Evolutionary conservation across 2,888 invertebrate species (phyloP).

Genomic region (Bembecia ichneumoniformis): DNA sequence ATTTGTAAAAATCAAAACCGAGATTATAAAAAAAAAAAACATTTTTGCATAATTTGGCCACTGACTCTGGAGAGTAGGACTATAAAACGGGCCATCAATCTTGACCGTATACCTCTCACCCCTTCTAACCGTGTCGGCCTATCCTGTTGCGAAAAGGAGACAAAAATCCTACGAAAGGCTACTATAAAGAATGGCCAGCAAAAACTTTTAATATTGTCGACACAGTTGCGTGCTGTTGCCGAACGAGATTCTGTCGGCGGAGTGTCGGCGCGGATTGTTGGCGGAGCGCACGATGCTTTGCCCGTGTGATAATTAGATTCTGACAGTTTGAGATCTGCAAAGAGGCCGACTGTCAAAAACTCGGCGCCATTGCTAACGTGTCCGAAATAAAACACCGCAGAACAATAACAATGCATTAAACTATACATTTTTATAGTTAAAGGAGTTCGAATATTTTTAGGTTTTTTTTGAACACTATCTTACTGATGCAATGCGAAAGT

Average conservation of each 20-base stretch:
- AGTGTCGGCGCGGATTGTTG: background rate
- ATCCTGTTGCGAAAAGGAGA: slow-evolving; percentile 32
- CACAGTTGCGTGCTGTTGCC: slow-evolving; percentile 9
- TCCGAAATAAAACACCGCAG: slow-evolving; percentile 52
- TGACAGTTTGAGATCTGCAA: slow-evolving; percentile 63
- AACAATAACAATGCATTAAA: slow-evolving; percentile 4
- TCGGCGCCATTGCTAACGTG: slow-evolving; percentile 55
- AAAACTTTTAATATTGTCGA: slow-evolving; percentile 37
- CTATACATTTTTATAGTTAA: background rate
- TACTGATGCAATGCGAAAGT: no score
- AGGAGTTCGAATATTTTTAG: background rate
- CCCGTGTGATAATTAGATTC: slow-evolving; percentile 58
- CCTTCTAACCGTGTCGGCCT: slow-evolving; percentile 57
- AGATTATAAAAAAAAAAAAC: no score
- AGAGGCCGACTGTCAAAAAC: slow-evolving; percentile 66
- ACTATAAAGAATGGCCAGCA: slow-evolving; percentile 57
- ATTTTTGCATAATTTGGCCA: background rate
- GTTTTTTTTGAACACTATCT: background rate
- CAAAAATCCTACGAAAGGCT: slow-evolving; percentile 29
- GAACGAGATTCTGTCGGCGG: background rate
- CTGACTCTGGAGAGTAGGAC: background rate
- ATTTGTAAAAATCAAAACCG: no score
- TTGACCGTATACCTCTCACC: slow-evolving; percentile 50
- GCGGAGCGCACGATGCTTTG: slow-evolving; percentile 1
- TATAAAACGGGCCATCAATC: slow-evolving; percentile 40